These are phyloP conservation scores for Sicus ferrugineus DNA, from an alignment of 2,888 invertebrate genomes.

Conservation along the genomic window DNA sequence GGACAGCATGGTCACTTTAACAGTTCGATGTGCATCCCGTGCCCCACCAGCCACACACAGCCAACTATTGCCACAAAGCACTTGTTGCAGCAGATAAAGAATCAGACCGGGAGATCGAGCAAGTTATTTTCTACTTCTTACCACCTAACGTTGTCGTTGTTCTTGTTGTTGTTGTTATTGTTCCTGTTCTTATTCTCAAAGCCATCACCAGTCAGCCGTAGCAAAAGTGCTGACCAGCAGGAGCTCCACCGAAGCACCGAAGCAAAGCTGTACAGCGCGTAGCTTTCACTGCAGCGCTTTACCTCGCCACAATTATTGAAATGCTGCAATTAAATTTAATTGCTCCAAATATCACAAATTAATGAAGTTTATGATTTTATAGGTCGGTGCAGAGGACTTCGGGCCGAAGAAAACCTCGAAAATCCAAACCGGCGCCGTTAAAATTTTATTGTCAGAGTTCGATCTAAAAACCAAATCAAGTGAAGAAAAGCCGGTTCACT, in stretches of 20 bases:
- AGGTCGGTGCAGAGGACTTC: neutral
- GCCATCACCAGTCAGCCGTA: conserved; percentile 3
- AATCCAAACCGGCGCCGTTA: too few relatives aligned
- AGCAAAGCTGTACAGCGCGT: neutral
- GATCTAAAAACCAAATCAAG: too few relatives aligned
- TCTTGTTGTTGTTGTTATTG: neutral
- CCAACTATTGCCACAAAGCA: neutral
- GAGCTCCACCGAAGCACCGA: neutral
- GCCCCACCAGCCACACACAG: neutral
- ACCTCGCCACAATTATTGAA: neutral
- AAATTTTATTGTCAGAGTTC: too few relatives aligned
- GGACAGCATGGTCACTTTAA: conserved; percentile 29
- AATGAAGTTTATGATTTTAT: conserved; percentile 5
- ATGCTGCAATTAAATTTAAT: conserved; percentile 16
- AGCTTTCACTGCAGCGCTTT: conserved; percentile 26
- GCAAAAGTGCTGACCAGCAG: neutral
- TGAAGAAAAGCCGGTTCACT: too few relatives aligned
- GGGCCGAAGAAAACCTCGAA: too few relatives aligned
- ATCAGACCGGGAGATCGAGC: conserved; percentile 26
- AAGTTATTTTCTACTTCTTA: conserved; percentile 7
- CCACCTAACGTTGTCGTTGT: neutral
- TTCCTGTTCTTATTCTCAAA: conserved; percentile 1
- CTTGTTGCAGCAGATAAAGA: neutral
- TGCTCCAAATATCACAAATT: neutral
- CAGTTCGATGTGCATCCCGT: conserved; percentile 20